Evolutionary conservation across 2,797 vertebrate genomes (phyloP).

Genomic region (Acipenser ruthenus): DNA sequence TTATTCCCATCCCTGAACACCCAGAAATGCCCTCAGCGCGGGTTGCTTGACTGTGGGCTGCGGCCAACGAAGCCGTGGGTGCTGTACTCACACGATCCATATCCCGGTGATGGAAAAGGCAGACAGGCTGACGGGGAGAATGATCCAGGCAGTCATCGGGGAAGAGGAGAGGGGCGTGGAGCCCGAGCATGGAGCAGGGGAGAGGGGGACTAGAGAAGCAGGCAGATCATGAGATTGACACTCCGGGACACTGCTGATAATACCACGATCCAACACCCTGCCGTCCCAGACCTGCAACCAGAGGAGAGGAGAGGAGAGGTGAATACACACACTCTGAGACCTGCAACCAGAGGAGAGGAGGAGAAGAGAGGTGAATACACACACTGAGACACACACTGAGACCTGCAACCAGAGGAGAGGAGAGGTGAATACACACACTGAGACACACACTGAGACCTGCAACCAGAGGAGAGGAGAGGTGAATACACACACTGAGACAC

Average conservation of each 20-base stretch:
- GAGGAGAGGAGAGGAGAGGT: background rate
- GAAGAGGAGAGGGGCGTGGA: slow-evolving; percentile 61
- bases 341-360: background rate
- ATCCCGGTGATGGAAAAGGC: slow-evolving; percentile 90
- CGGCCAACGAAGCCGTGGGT: background rate
- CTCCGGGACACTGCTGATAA: background rate
- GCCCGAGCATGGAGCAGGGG: slow-evolving; percentile 66
- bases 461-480: slow-evolving; percentile 8
- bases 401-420: slow-evolving; percentile 10
- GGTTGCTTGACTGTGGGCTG: too few relatives aligned
- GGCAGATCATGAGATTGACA: slow-evolving; percentile 49
- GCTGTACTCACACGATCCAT: slow-evolving; percentile 85
- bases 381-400: background rate
- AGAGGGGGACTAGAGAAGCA: slow-evolving; percentile 25
- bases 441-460: slow-evolving; percentile 39
- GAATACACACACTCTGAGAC: background rate
- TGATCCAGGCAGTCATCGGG: slow-evolving; percentile 93
- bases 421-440: background rate
- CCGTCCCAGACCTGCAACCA: background rate
- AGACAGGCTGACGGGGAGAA: slow-evolving; percentile 87
- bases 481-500: slow-evolving; percentile 39
- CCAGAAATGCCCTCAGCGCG: too few relatives aligned
- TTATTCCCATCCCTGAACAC: too few relatives aligned
- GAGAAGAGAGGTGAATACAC: background rate
- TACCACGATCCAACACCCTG: background rate